Evolutionary conservation across 2,888 invertebrate species (phyloP).

Genomic region (Dioctria rufipes): DNA sequence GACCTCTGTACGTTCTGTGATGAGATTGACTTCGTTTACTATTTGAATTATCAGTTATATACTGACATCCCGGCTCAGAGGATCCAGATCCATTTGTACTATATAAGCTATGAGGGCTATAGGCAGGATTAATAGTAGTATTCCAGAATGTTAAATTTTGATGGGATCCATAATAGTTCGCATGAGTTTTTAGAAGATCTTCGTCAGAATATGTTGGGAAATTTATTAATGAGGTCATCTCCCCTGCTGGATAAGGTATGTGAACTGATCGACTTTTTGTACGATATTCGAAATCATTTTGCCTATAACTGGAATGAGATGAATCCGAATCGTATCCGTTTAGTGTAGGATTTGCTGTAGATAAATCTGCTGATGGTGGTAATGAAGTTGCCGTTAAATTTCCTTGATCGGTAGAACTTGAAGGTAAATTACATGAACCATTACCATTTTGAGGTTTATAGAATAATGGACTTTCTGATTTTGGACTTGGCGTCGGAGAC

Average conservation of each 20-base stretch:
- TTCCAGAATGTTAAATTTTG: constrained; percentile 59
- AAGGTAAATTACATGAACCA: background rate
- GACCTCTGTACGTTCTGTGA: constrained; percentile 60
- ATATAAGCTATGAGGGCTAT: constrained; percentile 47
- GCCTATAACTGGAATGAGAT: constrained; percentile 61
- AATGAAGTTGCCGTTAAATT: constrained; percentile 47
- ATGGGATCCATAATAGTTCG: constrained; percentile 58
- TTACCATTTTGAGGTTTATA: constrained; percentile 38
- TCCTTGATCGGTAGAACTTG: constrained; percentile 7
- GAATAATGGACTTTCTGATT: constrained; percentile 60
- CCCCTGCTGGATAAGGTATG: constrained; percentile 42
- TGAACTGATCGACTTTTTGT: constrained; percentile 53
- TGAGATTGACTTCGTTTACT: constrained; percentile 56
- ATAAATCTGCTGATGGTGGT: constrained; percentile 55
- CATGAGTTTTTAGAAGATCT: constrained; percentile 45
- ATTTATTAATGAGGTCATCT: constrained; percentile 49
- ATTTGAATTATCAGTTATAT: constrained; percentile 41
- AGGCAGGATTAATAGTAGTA: constrained; percentile 48
- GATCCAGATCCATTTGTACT: constrained; percentile 22
- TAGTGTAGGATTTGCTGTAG: constrained; percentile 56
- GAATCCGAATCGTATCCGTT: constrained; percentile 62
- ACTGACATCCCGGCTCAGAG: constrained; percentile 53
- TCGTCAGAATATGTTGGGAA: constrained; percentile 55
- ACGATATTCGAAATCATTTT: constrained; percentile 58
- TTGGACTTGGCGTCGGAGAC: constrained; percentile 62